Evolutionary conservation across 2,797 vertebrate species (phyloP).

Genomic region (Tarsius wallacei): DNA sequence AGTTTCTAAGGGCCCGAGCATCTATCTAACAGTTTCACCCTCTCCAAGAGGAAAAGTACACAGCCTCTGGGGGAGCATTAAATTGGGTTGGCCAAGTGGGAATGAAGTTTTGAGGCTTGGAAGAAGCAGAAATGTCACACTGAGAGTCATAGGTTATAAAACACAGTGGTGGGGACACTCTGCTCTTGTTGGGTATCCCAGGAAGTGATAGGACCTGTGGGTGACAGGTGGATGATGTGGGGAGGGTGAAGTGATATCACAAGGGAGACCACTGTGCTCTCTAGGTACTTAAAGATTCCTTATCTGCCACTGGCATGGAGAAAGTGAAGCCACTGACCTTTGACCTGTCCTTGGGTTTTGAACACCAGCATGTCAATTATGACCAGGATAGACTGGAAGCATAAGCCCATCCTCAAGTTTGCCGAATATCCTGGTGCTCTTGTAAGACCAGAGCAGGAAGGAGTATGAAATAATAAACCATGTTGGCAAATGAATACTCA

Average conservation of each 20-base stretch:
- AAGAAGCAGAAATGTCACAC: not conserved
- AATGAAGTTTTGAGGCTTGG: not conserved
- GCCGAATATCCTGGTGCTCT: conserved; percentile 14
- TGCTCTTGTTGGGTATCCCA: not conserved
- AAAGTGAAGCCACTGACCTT: not conserved
- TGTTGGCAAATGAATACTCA: not conserved
- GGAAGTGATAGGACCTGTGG: not conserved
- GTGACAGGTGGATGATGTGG: not conserved
- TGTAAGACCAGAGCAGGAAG: not conserved
- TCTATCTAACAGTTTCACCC: not conserved
- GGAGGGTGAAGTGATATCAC: not conserved
- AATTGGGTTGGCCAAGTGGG: not conserved
- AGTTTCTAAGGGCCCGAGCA: not conserved
- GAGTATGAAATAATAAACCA: not conserved
- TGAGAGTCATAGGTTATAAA: not conserved
- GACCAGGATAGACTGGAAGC: not conserved
- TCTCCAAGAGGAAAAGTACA: not conserved
- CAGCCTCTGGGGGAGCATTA: not conserved
- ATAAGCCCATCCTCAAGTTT: conserved; percentile 1
- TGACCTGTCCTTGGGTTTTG: not conserved
- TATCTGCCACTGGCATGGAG: not conserved
- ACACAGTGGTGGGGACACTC: not conserved
- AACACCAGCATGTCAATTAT: not conserved
- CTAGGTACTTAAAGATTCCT: not conserved
- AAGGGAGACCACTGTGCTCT: not conserved